A percentile compares a stretch with the other conserved stretches of the same genome.
These are phyloP conservation scores for Desoria tigrina DNA, from an alignment of 2,888 invertebrate genomes.

Conservation along the genomic window DNA sequence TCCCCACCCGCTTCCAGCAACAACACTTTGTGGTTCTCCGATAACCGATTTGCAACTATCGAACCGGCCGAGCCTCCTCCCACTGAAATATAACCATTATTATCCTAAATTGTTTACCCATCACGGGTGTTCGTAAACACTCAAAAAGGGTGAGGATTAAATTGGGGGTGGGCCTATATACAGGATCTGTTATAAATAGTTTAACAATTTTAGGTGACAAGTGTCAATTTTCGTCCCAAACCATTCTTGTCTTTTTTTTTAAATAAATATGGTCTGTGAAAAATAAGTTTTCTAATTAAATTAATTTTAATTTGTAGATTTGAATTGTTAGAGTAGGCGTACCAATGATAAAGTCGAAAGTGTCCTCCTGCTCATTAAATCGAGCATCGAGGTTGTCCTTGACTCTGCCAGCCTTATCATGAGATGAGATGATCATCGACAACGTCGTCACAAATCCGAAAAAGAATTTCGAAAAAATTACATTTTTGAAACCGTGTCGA, in stretches of 20 bases:
- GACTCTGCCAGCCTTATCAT: conserved; percentile 43
- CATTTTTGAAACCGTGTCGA: conserved; percentile 46
- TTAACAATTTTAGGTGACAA: too few species aligned
- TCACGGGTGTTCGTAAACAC: background rate
- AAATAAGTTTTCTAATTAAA: too few species aligned
- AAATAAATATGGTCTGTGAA: too few species aligned
- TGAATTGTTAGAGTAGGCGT: background rate
- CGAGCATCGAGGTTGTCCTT: conserved; percentile 43
- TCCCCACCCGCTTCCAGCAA: conserved; percentile 40
- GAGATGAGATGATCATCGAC: conserved; percentile 36
- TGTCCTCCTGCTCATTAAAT: conserved; percentile 42
- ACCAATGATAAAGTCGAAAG: conserved; percentile 47
- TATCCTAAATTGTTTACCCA: background rate
- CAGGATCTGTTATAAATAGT: background rate
- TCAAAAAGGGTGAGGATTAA: background rate
- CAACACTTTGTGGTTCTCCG: conserved; percentile 38
- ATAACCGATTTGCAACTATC: conserved; percentile 37
- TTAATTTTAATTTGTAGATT: too few species aligned
- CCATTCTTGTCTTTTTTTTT: too few species aligned
- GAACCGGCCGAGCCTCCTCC: conserved; percentile 39
- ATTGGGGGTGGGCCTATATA: background rate
- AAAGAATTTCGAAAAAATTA: conserved; percentile 47
- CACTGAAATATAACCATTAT: conserved; percentile 28
- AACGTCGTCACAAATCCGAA: conserved; percentile 44
- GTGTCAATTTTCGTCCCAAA: too few species aligned